These are phyloP conservation scores for Anarsia innoxiella DNA, from an alignment of 2,888 invertebrate species.

Conservation along the genomic window DNA sequence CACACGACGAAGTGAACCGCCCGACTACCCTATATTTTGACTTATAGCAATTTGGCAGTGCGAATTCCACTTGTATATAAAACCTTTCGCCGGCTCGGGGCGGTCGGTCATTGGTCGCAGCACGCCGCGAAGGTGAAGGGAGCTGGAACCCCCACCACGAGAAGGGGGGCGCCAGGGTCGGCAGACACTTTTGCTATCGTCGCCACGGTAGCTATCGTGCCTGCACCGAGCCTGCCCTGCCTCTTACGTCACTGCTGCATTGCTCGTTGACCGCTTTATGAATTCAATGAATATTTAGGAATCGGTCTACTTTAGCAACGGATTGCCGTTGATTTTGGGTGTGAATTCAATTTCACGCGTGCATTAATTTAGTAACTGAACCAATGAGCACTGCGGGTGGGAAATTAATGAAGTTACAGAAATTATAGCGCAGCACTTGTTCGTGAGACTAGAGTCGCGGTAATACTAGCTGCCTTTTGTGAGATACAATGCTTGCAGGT, in stretches of 20 bases:
- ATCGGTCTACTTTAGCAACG: constrained; percentile 3
- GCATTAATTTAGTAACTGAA: background rate
- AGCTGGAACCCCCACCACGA: constrained; percentile 42
- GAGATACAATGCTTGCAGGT: too few relatives aligned
- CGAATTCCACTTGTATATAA: constrained; percentile 78
- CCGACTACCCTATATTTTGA: constrained; percentile 78
- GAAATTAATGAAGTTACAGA: background rate
- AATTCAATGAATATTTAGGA: constrained; percentile 5
- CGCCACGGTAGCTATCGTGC: constrained; percentile 41
- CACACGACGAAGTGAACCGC: constrained; percentile 60
- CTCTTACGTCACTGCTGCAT: constrained; percentile 7
- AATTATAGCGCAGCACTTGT: background rate
- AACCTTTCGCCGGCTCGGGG: constrained; percentile 77
- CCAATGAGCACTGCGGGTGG: background rate
- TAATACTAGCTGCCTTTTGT: too few relatives aligned
- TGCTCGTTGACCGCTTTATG: constrained; percentile 11
- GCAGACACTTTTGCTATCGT: constrained; percentile 71
- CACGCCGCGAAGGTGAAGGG: constrained; percentile 65
- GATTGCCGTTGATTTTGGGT: background rate
- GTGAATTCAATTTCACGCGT: background rate
- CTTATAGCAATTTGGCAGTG: constrained; percentile 75
- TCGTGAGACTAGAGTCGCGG: too few relatives aligned
- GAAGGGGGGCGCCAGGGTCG: constrained; percentile 69
- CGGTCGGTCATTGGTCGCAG: constrained; percentile 66
- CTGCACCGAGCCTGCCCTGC: constrained; percentile 1